Conservation (phyloP, 1,140 invertebrate species). For the Teleopsis dalmanni region DNA sequence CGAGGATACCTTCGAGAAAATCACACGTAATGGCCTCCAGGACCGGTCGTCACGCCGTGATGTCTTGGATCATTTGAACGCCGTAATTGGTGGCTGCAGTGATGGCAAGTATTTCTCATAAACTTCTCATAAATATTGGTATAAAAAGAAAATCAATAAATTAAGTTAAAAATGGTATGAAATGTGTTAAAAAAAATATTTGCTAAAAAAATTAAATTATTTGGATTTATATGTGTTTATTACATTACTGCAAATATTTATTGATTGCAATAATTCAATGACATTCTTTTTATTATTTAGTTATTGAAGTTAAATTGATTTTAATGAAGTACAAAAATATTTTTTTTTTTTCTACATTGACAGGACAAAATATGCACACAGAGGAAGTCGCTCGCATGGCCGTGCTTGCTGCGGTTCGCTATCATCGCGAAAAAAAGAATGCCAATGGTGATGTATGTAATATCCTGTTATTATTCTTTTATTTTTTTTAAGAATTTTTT, state of each 20-base stretch:
- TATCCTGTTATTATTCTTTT: too few relatives aligned
- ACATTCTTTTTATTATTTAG: too few relatives aligned
- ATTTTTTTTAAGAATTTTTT: neutral
- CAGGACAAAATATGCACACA: constrained; percentile 29
- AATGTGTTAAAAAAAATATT: too few relatives aligned
- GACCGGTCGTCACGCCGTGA: constrained; percentile 35
- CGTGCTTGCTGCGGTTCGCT: constrained; percentile 34
- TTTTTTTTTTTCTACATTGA: neutral
- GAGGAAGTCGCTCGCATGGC: constrained; percentile 37
- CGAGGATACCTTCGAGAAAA: constrained; percentile 37
- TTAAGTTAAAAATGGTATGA: too few relatives aligned
- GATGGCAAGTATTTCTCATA: constrained; percentile 20
- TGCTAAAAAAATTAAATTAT: too few relatives aligned
- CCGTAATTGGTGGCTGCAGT: constrained; percentile 41
- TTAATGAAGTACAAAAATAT: neutral
- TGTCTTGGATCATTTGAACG: constrained; percentile 40
- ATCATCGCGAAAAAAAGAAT: constrained; percentile 24
- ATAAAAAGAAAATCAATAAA: too few relatives aligned
- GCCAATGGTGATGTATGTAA: constrained; percentile 17
- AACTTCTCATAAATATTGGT: too few relatives aligned
- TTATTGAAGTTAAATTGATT: constrained; percentile 2
- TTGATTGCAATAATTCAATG: too few relatives aligned
- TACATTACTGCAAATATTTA: too few relatives aligned
- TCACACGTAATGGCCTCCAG: constrained; percentile 38
- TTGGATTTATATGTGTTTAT: too few relatives aligned